phyloP scores from a whole-genome alignment of 1,140 invertebrate species.

The Gonatopus flavifemur region DNA sequence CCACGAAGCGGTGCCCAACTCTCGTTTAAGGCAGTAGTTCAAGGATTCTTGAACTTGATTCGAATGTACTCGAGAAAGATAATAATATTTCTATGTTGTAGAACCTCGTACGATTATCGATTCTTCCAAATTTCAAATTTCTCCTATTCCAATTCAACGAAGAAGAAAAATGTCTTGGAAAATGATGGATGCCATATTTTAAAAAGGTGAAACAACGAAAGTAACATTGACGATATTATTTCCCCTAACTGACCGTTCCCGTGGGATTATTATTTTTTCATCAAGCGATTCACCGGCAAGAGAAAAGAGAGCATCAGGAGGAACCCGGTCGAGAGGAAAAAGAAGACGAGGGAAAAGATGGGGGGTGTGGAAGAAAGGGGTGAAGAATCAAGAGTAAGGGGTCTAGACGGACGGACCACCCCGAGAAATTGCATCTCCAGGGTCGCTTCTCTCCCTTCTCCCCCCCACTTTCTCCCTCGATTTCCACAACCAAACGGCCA shows the following conservation, averaged over 20 bases:
- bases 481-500: conserved; percentile 22
- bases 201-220: too few relatives aligned
- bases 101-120: too few relatives aligned
- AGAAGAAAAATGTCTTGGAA: too few relatives aligned
- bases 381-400: conserved; percentile 1
- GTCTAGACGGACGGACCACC: conserved; percentile 39
- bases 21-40: conserved; percentile 15
- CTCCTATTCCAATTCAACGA: too few relatives aligned
- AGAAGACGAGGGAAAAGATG: too few relatives aligned
- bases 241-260: conserved; percentile 53
- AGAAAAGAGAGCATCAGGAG: neutral
- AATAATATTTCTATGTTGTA: too few relatives aligned
- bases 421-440: conserved; percentile 54
- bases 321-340: conserved; percentile 11
- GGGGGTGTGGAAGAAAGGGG: neutral
- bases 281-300: conserved; percentile 27
- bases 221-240: conserved; percentile 37
- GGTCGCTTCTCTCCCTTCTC: conserved; percentile 12
- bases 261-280: conserved; percentile 59
- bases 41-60: too few relatives aligned
- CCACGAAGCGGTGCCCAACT: conserved; percentile 46
- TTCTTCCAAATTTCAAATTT: too few relatives aligned
- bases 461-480: conserved; percentile 22
- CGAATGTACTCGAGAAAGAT: too few relatives aligned
- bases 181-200: too few relatives aligned